Evolutionary conservation across 2,797 vertebrate species (phyloP).

Genomic region (Cyclopterus lumpus): DNA sequence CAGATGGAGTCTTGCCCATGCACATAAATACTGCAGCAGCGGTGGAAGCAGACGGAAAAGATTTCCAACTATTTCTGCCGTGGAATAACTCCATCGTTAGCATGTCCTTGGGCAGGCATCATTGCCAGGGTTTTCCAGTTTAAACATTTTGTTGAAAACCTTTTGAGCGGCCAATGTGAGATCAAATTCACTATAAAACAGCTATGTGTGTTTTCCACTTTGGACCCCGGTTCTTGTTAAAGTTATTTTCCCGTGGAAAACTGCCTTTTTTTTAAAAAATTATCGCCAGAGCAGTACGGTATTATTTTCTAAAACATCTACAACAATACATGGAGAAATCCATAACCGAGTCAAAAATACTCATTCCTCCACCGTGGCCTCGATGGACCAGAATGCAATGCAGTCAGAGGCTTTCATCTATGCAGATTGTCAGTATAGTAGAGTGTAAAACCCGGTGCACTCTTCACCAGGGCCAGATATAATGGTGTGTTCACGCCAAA

Average conservation of each 20-base stretch:
- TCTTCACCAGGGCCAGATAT: background rate
- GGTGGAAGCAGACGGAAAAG: slow-evolving; percentile 5
- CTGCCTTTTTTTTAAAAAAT: background rate
- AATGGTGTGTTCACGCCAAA: background rate
- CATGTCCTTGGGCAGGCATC: background rate
- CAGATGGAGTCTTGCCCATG: slow-evolving; percentile 54
- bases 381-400: slow-evolving; percentile 21
- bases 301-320: background rate
- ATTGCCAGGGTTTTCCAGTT: slow-evolving; percentile 3
- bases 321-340: slow-evolving; percentile 12
- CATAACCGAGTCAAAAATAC: background rate
- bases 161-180: slow-evolving; percentile 1
- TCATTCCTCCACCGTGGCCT: background rate
- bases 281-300: slow-evolving; percentile 1
- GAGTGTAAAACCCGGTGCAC: background rate
- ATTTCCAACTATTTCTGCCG: slow-evolving; percentile 25
- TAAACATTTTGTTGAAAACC: slow-evolving; percentile 1
- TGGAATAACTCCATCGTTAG: background rate
- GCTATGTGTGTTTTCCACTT: background rate
- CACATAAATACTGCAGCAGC: slow-evolving; percentile 36
- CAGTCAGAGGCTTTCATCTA: background rate
- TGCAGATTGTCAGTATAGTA: background rate
- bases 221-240: slow-evolving; percentile 3
- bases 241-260: slow-evolving; percentile 7
- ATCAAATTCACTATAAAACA: background rate